Conservation (phyloP, 2,888 invertebrate genomes). For the Noctua janthe region DNA sequence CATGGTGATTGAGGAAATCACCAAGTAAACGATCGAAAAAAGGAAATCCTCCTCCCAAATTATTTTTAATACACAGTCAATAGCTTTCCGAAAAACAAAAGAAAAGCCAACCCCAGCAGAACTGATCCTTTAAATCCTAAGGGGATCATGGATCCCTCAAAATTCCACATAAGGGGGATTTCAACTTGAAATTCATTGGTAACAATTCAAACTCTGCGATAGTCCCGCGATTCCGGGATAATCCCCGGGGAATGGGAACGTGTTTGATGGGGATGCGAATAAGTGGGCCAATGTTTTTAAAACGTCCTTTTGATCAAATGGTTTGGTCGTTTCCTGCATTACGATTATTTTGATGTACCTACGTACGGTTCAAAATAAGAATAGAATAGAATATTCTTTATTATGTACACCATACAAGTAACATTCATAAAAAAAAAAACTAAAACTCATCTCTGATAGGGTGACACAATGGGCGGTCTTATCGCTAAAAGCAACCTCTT, state of each 20-base stretch:
- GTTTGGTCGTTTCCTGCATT: slow-evolving; percentile 1
- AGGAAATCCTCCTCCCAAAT: slow-evolving; percentile 12
- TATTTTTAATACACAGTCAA: slow-evolving; percentile 38
- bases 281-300: slow-evolving; percentile 45
- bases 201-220: slow-evolving; percentile 66
- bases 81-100: slow-evolving; percentile 48
- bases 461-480: no score
- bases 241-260: slow-evolving; percentile 55
- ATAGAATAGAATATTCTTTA: no score
- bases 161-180: slow-evolving; percentile 62
- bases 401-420: no score
- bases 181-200: slow-evolving; percentile 66
- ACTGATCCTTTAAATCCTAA: slow-evolving; percentile 56
- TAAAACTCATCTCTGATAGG: no score
- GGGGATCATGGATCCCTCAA: slow-evolving; percentile 60
- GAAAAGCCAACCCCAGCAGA: slow-evolving; percentile 45
- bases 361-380: no score
- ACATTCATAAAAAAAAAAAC: no score
- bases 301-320: slow-evolving; percentile 28
- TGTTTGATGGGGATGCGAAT: slow-evolving; percentile 46
- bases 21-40: neutral
- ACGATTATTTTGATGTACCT: neutral
- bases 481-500: no score
- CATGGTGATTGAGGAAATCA: neutral
- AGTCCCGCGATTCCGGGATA: slow-evolving; percentile 41